Base-by-base conservation (phyloP, 2,888 invertebrate genomes). In the Melieria omissa region DNA sequence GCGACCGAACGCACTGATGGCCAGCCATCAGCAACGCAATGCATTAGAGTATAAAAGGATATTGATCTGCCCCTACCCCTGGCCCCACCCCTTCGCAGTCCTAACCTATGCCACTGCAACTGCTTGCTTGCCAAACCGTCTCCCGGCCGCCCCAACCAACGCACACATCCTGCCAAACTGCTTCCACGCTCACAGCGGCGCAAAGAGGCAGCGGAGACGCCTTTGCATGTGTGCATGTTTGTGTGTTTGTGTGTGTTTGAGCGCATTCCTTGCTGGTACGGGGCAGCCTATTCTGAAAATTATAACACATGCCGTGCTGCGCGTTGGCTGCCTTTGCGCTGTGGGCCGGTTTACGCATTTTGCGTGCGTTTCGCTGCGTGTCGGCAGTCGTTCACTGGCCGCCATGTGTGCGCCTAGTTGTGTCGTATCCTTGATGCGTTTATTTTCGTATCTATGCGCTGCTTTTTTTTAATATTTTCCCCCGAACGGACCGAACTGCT, bases 21-120 rank as follows among this genome's bases (percentile, higher is more conserved):
- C n/a, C 4, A 5, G n/a, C n/a, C 9, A 70, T 64, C 68, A 54
- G 70, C 71, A 79, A 80, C 80, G 81, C 29, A 67, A 49, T 49
- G 29, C 42, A 45, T 54, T 61, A 61, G 68, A 52, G 45, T 62
- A 54, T 69, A 81, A 81, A 81, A 82, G 83, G 80, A 82, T 82
- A 82, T 82, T 82, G 81, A 82, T 82, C 83, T 80, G 80, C 78
- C 81, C 78, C 81, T 75, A 73, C 77, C 81, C 78, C 46, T 52
- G 54, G 4, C 52, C 16, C 2, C 29, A 29, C 29, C 29, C 29
- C 29, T 2, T 29, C 29, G 29, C 29, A 3, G 29, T 3, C 29
- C 29, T 29, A 29, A 29, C 29, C 29, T 29, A 29, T 29, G 29
- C 29, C 29, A 29, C 29, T 29, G 29, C 29, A 29, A 29, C 29